Conservation (phyloP, 2,113 vertebrate genomes). For the Peromyscus polionotus region DNA sequence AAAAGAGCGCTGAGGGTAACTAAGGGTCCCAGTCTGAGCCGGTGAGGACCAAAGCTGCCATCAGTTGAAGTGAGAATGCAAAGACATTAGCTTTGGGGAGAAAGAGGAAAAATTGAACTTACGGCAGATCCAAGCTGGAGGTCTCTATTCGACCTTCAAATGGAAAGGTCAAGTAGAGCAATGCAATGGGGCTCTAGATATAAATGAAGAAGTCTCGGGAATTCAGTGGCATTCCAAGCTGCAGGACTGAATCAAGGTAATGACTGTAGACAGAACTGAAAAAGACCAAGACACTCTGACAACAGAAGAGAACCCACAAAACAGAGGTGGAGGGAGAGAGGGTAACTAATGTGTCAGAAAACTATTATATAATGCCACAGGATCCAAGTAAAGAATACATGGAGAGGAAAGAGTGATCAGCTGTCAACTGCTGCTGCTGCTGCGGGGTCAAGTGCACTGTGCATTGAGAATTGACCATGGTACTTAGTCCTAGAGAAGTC, state of each 20-base stretch:
- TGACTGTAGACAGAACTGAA: not conserved
- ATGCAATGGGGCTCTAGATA: not conserved
- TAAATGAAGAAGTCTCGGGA: not conserved
- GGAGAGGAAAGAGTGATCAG: not conserved
- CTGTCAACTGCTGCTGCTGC: not conserved
- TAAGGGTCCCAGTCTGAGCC: not conserved
- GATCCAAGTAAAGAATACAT: not conserved
- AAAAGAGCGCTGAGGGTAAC: not conserved
- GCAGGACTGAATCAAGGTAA: not conserved
- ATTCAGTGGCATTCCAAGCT: not conserved
- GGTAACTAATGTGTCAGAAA: not conserved
- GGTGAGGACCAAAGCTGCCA: not conserved
- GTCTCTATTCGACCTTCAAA: not conserved
- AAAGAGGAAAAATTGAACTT: not conserved
- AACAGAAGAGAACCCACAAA: not conserved
- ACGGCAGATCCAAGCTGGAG: not conserved
- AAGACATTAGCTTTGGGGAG: not conserved
- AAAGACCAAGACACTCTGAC: not conserved
- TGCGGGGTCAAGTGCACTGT: not conserved
- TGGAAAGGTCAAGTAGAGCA: not conserved
- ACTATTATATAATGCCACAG: not conserved
- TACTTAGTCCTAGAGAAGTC: not conserved
- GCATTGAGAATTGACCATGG: not conserved
- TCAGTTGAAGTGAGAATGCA: not conserved
- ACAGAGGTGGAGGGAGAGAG: not conserved